A percentile compares a stretch with the other conserved stretches of the same genome.
These are phyloP conservation scores for Allygus modestus DNA, from an alignment of 2,888 invertebrate genomes.

Conservation along the genomic window DNA sequence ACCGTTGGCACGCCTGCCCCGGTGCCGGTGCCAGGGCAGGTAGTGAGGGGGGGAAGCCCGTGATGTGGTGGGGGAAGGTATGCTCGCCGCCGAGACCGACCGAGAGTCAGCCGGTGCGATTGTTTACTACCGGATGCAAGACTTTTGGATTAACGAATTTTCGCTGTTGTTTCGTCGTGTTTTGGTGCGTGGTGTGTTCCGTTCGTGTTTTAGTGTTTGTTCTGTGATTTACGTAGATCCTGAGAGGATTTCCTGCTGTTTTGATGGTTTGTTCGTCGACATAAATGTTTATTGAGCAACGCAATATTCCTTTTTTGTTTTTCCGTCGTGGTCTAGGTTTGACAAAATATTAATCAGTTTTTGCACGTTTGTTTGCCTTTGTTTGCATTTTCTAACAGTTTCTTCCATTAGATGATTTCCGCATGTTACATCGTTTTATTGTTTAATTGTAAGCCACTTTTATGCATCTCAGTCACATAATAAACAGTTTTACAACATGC, in stretches of 20 bases:
- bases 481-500: too few species aligned
- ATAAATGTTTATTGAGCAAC: background rate
- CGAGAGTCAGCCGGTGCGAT: conserved; percentile 36
- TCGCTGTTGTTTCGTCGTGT: conserved; percentile 9
- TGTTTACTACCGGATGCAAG: conserved; percentile 28
- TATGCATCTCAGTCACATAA: too few species aligned
- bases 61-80: background rate
- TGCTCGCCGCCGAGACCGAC: background rate
- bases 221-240: background rate
- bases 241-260: background rate
- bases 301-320: conserved; percentile 1
- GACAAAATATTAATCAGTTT: too few species aligned
- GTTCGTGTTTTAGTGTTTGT: background rate
- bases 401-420: too few species aligned
- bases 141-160: conserved; percentile 44
- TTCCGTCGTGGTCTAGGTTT: background rate
- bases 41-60: background rate
- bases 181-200: background rate
- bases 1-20: background rate
- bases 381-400: too few species aligned
- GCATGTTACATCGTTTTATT: too few species aligned
- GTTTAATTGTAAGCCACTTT: too few species aligned
- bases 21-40: conserved; percentile 2
- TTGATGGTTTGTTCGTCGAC: conserved; percentile 16
- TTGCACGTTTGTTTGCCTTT: too few species aligned